Evolutionary conservation across 2,797 vertebrate species (phyloP).

Genomic region (Hydrophis major): DNA sequence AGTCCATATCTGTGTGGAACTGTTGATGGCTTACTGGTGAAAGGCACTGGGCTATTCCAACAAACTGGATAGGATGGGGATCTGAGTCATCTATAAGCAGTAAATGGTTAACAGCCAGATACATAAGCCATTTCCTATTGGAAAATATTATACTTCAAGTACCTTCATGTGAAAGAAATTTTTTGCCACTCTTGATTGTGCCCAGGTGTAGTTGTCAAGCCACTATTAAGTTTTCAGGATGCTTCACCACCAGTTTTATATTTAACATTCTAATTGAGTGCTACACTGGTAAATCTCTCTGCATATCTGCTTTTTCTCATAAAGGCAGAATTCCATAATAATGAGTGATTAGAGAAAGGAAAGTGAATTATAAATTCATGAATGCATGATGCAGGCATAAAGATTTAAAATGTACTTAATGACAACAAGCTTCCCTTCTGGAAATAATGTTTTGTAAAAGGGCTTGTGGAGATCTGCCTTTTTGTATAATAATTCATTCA

Average conservation of each 20-base stretch:
- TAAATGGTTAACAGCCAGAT: not conserved
- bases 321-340: slow-evolving; percentile 41
- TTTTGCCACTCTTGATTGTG: not conserved
- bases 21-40: not conserved
- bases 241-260: slow-evolving; percentile 28
- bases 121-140: not conserved
- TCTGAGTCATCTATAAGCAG: not conserved
- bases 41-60: not conserved
- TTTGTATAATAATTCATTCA: slow-evolving; percentile 15
- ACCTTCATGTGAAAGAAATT: not conserved
- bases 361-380: slow-evolving; percentile 37
- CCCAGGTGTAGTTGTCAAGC: not conserved
- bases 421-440: slow-evolving; percentile 37
- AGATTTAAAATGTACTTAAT: slow-evolving; percentile 40
- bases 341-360: slow-evolving; percentile 40
- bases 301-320: slow-evolving; percentile 43
- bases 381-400: slow-evolving; percentile 48
- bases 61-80: not conserved
- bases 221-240: slow-evolving; percentile 21
- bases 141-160: not conserved
- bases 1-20: not conserved
- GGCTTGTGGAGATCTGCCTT: slow-evolving; percentile 10
- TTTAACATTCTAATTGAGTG: slow-evolving; percentile 43
- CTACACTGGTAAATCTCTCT: slow-evolving; percentile 37
- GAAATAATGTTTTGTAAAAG: slow-evolving; percentile 44